Conservation (phyloP, 2,113 vertebrate genomes). For the Danio rerio region DNA sequence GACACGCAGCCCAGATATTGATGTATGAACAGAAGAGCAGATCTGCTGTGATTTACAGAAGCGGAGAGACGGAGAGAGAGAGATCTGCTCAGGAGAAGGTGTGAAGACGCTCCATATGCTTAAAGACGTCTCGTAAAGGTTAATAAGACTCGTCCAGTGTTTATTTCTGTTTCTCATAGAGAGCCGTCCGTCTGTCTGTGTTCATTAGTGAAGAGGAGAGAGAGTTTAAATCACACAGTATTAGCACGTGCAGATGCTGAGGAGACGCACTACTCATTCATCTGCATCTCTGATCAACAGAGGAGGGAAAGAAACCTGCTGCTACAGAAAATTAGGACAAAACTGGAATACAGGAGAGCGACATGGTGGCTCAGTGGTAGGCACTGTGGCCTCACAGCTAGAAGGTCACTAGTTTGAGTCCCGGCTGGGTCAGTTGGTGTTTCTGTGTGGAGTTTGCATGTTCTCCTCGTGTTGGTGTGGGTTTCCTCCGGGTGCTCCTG, state of each 20-base stretch:
- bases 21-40: neutral
- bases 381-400: too few relatives aligned
- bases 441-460: too few relatives aligned
- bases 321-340: neutral
- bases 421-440: too few relatives aligned
- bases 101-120: neutral
- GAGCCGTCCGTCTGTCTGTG: neutral
- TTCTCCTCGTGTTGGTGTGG: too few relatives aligned
- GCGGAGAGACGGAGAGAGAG: too few relatives aligned
- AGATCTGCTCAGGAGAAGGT: neutral
- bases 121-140: neutral
- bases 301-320: neutral
- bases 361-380: too few relatives aligned
- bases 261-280: neutral
- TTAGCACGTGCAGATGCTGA: neutral
- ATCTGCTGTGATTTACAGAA: slow-evolving; percentile 4
- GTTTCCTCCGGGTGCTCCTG: too few relatives aligned
- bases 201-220: slow-evolving; percentile 16
- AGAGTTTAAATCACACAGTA: neutral
- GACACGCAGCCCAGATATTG: neutral
- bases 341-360: too few relatives aligned
- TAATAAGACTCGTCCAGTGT: slow-evolving; percentile 10
- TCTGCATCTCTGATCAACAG: neutral
- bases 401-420: too few relatives aligned
- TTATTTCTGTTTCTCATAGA: neutral